Base-by-base conservation (phyloP, 2,888 invertebrate species). In the Drosophila limbata region DNA sequence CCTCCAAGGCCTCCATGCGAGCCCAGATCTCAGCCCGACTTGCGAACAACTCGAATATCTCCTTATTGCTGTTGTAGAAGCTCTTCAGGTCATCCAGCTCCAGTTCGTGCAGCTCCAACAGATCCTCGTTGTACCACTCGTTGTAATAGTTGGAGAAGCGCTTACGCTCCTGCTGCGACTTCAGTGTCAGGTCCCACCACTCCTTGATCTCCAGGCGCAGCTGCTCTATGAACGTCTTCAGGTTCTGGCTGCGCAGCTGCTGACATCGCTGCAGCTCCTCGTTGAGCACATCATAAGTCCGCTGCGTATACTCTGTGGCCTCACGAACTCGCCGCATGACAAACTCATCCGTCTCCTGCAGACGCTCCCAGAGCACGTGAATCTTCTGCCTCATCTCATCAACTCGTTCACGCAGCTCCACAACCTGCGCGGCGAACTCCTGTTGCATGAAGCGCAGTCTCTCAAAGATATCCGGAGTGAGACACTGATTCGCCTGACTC, bases 101-200 rank as follows among this genome's bases (percentile, higher is more conserved):
- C 48, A 95, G 91, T 90, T 98, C 97, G 89, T 97, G 97, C 19
- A 96, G 90, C 1, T 95, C 95, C 10, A 98, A 93, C 1, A 97
- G 93, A 91, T 97, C 96, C 88, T 98, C 98, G 0, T 95, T 96
- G 90, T 95, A 97, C 45, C 94, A 94, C 44, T 96, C 95, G 80
- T 94, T 94, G 81, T 94, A 93, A 84, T 95, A 95, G 72, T 95
- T 94, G 0, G 94, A 91, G 88, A 96, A 96, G 66, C 94, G 93
- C 17, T 94, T 93, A 8, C 94, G 93, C 75, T 96, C 94, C 1
- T 92, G 90, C 39, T 94, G 93, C 1, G 95, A 94, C 85, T 95
- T 96, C 91, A 96, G 95, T 55, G 96, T 95, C 72, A 94, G 94
- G 63, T 96, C 94, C 97, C 98, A 98, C 93, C 96, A 94, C 10